phyloP scores from a whole-genome alignment of 2,888 invertebrate species.

The Dromius quadrimaculatus region DNA sequence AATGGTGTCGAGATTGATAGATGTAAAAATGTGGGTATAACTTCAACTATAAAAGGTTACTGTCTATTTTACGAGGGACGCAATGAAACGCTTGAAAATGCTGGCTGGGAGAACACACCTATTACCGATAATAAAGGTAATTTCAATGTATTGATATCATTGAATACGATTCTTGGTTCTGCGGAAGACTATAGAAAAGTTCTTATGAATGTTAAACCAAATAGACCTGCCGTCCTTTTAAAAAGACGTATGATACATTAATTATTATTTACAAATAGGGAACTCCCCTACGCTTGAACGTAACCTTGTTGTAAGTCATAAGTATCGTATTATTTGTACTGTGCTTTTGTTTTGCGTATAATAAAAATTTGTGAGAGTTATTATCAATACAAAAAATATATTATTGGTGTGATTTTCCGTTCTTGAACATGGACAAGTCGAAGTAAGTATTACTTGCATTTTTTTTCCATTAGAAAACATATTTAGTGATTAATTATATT shows the following conservation, averaged over 20 bases:
- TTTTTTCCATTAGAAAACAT: background rate
- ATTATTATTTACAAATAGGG: background rate
- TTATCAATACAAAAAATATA: background rate
- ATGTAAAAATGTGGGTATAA: too few species aligned
- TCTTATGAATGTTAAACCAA: too few species aligned
- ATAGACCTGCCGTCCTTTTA: slow-evolving; percentile 19
- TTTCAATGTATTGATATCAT: too few species aligned
- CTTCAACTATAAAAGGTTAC: too few species aligned
- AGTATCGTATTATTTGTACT: background rate
- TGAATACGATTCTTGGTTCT: too few species aligned
- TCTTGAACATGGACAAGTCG: background rate
- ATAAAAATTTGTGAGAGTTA: background rate
- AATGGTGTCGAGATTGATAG: too few species aligned
- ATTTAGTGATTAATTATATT: background rate
- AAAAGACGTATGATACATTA: background rate
- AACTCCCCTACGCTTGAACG: background rate
- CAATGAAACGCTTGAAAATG: too few species aligned
- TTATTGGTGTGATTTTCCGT: background rate
- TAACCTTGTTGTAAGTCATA: background rate
- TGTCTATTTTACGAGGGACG: too few species aligned
- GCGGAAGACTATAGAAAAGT: too few species aligned
- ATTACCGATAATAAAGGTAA: too few species aligned
- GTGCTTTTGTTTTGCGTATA: background rate
- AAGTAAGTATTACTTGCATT: background rate
- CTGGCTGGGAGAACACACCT: too few species aligned